Percentiles rank a stretch among this genome's conserved stretches.
Evolutionary conservation across 2,888 invertebrate genomes (phyloP).

Genomic region (Tipula helvola): DNA sequence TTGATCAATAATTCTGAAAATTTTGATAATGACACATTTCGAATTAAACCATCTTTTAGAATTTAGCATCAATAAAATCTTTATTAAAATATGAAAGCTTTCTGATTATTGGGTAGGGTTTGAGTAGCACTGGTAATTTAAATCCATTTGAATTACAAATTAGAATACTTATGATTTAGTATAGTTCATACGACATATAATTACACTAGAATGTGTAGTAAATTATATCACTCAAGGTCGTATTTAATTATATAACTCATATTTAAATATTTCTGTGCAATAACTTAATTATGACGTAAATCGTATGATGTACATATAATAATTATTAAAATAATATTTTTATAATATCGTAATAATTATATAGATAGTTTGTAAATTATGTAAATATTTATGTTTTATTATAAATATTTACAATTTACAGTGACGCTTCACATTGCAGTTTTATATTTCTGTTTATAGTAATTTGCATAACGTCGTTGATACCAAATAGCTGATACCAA

Average conservation of each 20-base stretch:
- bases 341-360: background rate
- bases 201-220: background rate
- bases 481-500: no score
- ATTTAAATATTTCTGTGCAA: background rate
- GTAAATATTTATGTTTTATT: background rate
- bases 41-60: no score
- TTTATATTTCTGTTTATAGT: no score
- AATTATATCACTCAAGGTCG: background rate
- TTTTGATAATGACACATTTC: no score
- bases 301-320: background rate
- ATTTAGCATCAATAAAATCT: no score
- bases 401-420: background rate
- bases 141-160: no score
- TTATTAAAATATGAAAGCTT: no score
- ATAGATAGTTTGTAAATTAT: background rate
- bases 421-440: background rate
- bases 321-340: background rate
- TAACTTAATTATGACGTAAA: background rate
- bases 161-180: background rate
- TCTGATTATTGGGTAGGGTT: background rate
- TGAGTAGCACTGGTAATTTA: background rate
- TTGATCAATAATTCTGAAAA: no score
- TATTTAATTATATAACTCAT: background rate
- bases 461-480: no score
- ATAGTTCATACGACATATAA: background rate